Evolutionary conservation across 2,797 vertebrate species (phyloP).

Genomic region (Micromesistius poutassou): DNA sequence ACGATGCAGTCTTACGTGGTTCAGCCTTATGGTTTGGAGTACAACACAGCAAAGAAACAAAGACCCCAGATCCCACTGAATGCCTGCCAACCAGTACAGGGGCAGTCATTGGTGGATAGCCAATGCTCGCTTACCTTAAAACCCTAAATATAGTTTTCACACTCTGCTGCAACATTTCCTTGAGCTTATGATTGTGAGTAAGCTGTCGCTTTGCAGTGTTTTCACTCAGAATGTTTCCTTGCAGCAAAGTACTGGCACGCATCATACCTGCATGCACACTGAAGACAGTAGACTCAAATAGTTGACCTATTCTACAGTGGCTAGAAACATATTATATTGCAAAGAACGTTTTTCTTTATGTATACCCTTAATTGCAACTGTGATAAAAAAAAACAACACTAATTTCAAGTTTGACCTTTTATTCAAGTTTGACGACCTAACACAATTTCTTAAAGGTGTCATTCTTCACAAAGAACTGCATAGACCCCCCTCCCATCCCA

Average conservation of each 20-base stretch:
- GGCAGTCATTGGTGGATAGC: constrained; percentile 13
- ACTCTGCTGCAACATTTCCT: constrained; percentile 7
- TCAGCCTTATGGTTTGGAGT: neutral
- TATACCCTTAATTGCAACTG: constrained; percentile 34
- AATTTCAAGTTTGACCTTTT: neutral
- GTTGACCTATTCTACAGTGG: constrained; percentile 36
- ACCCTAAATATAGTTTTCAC: constrained; percentile 12
- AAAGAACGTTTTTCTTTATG: constrained; percentile 45
- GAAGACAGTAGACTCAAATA: constrained; percentile 36
- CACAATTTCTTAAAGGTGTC: constrained; percentile 23
- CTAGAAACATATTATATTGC: constrained; percentile 40
- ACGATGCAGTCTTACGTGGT: neutral
- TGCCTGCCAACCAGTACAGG: constrained; percentile 7
- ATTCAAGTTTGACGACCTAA: constrained; percentile 20
- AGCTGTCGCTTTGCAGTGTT: constrained; percentile 35
- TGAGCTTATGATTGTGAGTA: constrained; percentile 31
- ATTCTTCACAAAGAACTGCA: constrained; percentile 22
- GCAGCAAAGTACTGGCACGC: constrained; percentile 29
- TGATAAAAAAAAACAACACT: neutral
- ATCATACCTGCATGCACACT: constrained; percentile 62
- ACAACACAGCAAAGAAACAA: neutral
- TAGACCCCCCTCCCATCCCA: neutral
- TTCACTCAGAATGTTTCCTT: constrained; percentile 57
- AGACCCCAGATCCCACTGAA: constrained; percentile 1
- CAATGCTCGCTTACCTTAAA: neutral